Percentiles rank a stretch among this genome's conserved stretches.
Evolutionary conservation across 2,113 vertebrate genomes (phyloP).

Genomic region (Bubalus kerabau): DNA sequence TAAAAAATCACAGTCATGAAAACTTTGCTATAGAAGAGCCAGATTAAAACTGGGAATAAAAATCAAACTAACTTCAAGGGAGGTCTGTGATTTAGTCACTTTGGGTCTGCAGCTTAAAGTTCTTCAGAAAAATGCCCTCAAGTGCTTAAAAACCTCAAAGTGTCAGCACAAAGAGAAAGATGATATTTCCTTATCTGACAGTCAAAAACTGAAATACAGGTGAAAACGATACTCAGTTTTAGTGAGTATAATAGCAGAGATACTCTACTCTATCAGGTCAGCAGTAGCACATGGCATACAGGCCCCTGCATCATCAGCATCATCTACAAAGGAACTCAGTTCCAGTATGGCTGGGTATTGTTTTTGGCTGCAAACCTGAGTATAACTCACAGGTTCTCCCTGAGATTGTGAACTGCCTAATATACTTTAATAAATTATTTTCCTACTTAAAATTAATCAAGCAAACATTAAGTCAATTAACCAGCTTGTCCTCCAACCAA

Average conservation of each 20-base stretch:
- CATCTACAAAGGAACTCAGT: not conserved
- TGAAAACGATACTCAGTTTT: not conserved
- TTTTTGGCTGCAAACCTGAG: not conserved
- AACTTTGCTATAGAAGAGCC: not conserved
- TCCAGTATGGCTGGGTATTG: not conserved
- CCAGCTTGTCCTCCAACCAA: not conserved
- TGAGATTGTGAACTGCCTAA: not conserved
- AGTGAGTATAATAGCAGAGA: not conserved
- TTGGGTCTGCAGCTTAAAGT: not conserved
- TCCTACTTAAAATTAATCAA: not conserved
- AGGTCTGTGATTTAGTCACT: not conserved
- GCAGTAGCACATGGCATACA: too few relatives aligned
- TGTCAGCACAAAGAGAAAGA: not conserved
- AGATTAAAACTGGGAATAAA: not conserved
- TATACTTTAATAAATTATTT: not conserved
- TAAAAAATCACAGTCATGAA: not conserved
- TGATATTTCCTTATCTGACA: not conserved
- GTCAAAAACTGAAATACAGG: not conserved
- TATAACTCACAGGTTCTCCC: not conserved
- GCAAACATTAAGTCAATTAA: not conserved
- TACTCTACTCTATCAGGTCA: not conserved
- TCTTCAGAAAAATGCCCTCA: not conserved
- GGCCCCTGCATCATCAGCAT: not conserved
- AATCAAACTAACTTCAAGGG: not conserved
- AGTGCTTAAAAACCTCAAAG: not conserved